Base-by-base conservation (phyloP, 2,113 vertebrate genomes). In the Elgaria multicarinata region DNA sequence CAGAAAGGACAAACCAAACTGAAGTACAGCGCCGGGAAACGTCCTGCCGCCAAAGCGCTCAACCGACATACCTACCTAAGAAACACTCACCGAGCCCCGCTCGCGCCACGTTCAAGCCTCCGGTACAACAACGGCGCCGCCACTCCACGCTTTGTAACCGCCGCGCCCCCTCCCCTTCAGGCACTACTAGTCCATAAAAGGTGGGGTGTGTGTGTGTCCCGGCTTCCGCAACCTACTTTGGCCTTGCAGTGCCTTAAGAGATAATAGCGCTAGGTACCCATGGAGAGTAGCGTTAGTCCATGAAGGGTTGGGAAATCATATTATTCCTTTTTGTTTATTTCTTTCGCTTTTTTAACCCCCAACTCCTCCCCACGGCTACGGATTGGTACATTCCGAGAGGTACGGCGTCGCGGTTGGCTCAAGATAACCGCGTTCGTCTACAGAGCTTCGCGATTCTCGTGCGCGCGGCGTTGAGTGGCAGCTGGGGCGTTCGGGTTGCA, bases 381-480 rank as follows among this genome's bases (percentile, higher is more conserved):
- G 14, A 46, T 9, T 93, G 92, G 92, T 89, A 87, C 22, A 12
- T 62, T 33, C 92, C 83, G 1, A 24, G 0, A 18, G 14, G 12
- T 94, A 95, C 93, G 94, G 94, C 87, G 85, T 22, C 78, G 24
- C 85, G 79, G 4, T 31, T 44, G 89, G 94, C 83, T 88, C 94
- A 94, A 93, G n/a, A 90, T 33, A 75, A 4, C 0, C 0, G 8
- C 36, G 80, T 5, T 46, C 36, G 50, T 64, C 80, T 33, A 44
- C 62, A 24, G 75, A 81, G 39, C 82, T 89, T 93, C 74, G 93
- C 93, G 77, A 89, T 92, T 89, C 92, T 91, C 92, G 94, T 93
- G 93, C 86, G 92, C 0, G 55, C 77, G 5, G 89, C 50, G 67
- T 55, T 62, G 64, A 88, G 75, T 88, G 76, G 83, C 83, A 66